Evolutionary conservation across 2,888 invertebrate genomes (phyloP).

Genomic region (Maniola hyperantus): DNA sequence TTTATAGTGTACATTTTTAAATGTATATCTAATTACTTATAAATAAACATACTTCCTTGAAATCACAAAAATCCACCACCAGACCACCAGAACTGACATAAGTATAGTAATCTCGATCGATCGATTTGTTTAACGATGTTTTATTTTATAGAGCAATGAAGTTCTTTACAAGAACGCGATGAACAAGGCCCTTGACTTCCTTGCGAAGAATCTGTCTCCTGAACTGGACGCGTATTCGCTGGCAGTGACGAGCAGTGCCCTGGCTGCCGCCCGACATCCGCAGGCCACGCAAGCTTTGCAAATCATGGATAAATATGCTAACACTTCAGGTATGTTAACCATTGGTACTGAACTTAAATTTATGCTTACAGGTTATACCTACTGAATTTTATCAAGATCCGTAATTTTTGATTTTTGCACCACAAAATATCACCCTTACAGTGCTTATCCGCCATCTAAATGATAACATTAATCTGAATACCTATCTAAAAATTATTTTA

Average conservation of each 20-base stretch:
- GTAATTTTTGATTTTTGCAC: not conserved
- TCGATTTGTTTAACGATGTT: not conserved
- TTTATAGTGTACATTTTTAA: not conserved
- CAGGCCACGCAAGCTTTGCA: conserved; percentile 84
- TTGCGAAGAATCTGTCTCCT: conserved; percentile 85
- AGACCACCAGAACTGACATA: too few species aligned
- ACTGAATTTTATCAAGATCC: not conserved
- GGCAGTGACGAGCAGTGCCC: conserved; percentile 88
- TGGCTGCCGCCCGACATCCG: conserved; percentile 89
- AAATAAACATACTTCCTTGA: not conserved
- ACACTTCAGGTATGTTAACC: conserved; percentile 63
- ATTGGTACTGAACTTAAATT: not conserved
- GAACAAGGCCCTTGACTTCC: conserved; percentile 89
- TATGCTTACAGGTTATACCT: not conserved
- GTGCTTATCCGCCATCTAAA: too few species aligned
- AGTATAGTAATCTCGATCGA: too few species aligned
- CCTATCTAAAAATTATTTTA: too few species aligned
- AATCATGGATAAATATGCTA: conserved; percentile 75
- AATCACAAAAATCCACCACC: not conserved
- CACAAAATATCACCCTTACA: not conserved
- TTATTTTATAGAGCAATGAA: conserved; percentile 60
- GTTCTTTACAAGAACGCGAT: conserved; percentile 84
- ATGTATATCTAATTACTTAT: too few species aligned
- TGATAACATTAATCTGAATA: too few species aligned
- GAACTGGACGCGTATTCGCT: conserved; percentile 87